Conservation (phyloP, 2,797 vertebrate genomes). For the Neosilurus hyrtlii region DNA sequence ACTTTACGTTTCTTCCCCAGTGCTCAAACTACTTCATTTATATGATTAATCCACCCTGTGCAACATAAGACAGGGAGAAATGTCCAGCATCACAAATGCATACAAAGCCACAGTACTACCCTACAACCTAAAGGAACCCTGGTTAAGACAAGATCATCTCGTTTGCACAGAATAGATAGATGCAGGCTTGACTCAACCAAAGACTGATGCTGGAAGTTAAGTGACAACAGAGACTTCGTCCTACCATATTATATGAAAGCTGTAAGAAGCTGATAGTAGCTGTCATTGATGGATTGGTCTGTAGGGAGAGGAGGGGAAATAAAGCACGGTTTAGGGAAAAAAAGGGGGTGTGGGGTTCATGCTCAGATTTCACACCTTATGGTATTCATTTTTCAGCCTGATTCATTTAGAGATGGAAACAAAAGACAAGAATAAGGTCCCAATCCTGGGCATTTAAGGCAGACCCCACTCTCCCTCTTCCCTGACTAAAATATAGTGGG, state of each 20-base stretch:
- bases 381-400: neutral
- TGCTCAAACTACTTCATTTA: neutral
- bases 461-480: neutral
- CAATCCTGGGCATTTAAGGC: neutral
- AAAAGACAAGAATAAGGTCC: neutral
- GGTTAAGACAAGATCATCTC: constrained; percentile 8
- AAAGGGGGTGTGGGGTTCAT: neutral
- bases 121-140: neutral
- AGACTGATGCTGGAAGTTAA: constrained; percentile 2
- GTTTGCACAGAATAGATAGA: neutral
- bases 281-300: constrained; percentile 13
- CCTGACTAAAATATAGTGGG: constrained; percentile 10
- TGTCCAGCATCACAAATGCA: neutral
- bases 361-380: constrained; percentile 41
- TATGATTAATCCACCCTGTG: neutral
- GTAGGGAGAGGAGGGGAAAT: constrained; percentile 6
- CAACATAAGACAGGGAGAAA: neutral
- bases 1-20: neutral
- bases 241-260: constrained; percentile 1
- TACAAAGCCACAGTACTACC: neutral
- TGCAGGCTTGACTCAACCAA: neutral
- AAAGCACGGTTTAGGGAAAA: neutral
- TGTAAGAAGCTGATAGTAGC: constrained; percentile 23
- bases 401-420: neutral
- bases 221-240: constrained; percentile 30